Base-by-base conservation (phyloP, 2,888 invertebrate species). In the Homarus gammarus region DNA sequence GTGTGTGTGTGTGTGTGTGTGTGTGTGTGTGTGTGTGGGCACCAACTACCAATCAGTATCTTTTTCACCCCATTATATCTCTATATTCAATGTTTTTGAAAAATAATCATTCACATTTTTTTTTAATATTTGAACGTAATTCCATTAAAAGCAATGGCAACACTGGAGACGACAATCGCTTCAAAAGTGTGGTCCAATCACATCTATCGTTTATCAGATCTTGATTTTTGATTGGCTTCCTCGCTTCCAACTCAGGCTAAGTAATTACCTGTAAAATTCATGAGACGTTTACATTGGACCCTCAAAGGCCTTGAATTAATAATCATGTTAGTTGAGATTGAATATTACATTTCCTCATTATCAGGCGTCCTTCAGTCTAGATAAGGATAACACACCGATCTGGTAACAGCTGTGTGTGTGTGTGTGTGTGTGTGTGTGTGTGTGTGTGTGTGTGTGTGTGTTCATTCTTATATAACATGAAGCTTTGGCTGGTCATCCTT, bases 121-220 rank as follows among this genome's bases (percentile, higher is more conserved):
- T n/a, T n/a, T n/a, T n/a, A 56, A 56, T 56, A 56, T 56, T 56
- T 56, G 56, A 56, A 56, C 56, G 22, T 56, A 56, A 56, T 56
- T 56, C 56, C 22, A 10, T 56, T 56, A 56, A 56, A 3, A 56
- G 56, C 56, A 56, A 0, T 22, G 12, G 12, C 12, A 56, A 56
- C 56, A 56, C 18, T 56, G 56, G 22, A 18, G 56, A 56, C 12
- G 6, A 56, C 18, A 56, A 18, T 56, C 18, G 3, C 56, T 10
- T 56, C 18, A 56, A 56, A 56, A 56, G 56, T 56, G 56, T 22
- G 56, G 22, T 56, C 0, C 56, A 0, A 56, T 56, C 56, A 10
- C 56, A 2, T 56, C 56, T 0, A 56, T 0, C 8, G 3, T 44
- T 56, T 5, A 15, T 5, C 5, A 56, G 2, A 2, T 5, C 56